phyloP scores from a whole-genome alignment of 2,113 vertebrate genomes.

The Prochilodus magdalenae region DNA sequence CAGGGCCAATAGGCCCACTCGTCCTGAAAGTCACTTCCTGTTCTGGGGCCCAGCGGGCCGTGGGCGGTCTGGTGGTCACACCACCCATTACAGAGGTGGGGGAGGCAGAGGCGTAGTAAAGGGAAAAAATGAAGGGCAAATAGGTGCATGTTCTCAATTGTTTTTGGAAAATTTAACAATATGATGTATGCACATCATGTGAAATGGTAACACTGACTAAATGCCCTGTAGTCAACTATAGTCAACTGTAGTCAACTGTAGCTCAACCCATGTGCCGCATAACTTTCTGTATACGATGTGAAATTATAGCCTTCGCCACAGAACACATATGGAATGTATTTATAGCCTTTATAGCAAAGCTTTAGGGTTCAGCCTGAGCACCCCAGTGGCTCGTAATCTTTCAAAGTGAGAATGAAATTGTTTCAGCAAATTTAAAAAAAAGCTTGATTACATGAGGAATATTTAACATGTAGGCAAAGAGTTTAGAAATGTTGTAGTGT shows the following conservation, averaged over 20 bases:
- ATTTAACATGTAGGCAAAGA: constrained; percentile 49
- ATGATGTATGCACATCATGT: neutral
- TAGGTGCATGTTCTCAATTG: neutral
- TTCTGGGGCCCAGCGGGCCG: constrained; percentile 35
- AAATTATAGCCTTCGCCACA: constrained; percentile 44
- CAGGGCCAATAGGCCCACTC: constrained; percentile 28
- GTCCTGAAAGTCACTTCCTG: constrained; percentile 56
- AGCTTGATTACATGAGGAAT: constrained; percentile 62
- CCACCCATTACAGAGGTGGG: constrained; percentile 4
- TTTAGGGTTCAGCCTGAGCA: constrained; percentile 38
- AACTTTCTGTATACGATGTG: constrained; percentile 29
- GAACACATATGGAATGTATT: constrained; percentile 74
- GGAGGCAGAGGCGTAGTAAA: neutral
- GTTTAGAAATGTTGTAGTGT: neutral
- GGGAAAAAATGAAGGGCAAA: neutral
- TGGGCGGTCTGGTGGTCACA: constrained; percentile 14
- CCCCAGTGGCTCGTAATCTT: constrained; percentile 53
- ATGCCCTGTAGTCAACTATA: neutral
- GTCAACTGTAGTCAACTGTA: neutral
- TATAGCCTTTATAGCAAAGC: constrained; percentile 59
- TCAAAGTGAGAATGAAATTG: constrained; percentile 57
- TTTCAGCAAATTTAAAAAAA: constrained; percentile 56
- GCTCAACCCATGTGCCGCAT: constrained; percentile 10
- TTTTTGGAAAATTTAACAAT: neutral
- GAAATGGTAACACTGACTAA: neutral